Evolutionary conservation across 2,888 invertebrate species (phyloP).

Genomic region (Hydrotaea diabolus): DNA sequence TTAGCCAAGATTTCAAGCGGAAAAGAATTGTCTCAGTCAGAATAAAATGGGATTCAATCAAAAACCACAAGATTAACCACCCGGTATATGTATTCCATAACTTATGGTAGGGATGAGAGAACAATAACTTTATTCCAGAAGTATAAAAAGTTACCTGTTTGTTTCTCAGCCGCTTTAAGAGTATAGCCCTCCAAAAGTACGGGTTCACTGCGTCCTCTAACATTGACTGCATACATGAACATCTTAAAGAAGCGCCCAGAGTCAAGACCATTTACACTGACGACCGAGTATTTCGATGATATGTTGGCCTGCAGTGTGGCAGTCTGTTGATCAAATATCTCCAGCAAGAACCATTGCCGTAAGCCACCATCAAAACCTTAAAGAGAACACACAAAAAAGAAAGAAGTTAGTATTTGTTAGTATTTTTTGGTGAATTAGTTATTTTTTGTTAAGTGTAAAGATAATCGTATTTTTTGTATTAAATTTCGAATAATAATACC

Average conservation of each 20-base stretch:
- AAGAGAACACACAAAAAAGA: constrained; percentile 31
- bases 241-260: constrained; percentile 90
- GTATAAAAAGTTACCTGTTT: constrained; percentile 86
- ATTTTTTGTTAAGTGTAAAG: too few species aligned
- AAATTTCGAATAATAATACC: too few species aligned
- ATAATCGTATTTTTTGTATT: too few species aligned
- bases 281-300: constrained; percentile 86
- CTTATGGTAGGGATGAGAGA: constrained; percentile 3
- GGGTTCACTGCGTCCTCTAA: constrained; percentile 90
- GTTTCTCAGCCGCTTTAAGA: constrained; percentile 88
- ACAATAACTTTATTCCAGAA: background rate
- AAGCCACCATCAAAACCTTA: constrained; percentile 88
- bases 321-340: constrained; percentile 86
- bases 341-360: constrained; percentile 86
- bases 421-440: too few species aligned
- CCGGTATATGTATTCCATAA: too few species aligned
- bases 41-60: too few species aligned
- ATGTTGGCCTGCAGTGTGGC: constrained; percentile 85
- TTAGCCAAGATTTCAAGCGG: too few species aligned
- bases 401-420: background rate
- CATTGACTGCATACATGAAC: constrained; percentile 90
- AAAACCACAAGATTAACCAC: too few species aligned
- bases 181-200: constrained; percentile 87
- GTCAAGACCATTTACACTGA: constrained; percentile 89
- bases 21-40: too few species aligned